Percentiles rank a stretch among this genome's conserved stretches.
These are phyloP conservation scores for Phylloscopus whistleri DNA, from an alignment of 2,113 vertebrate species.

Conservation along the genomic window DNA sequence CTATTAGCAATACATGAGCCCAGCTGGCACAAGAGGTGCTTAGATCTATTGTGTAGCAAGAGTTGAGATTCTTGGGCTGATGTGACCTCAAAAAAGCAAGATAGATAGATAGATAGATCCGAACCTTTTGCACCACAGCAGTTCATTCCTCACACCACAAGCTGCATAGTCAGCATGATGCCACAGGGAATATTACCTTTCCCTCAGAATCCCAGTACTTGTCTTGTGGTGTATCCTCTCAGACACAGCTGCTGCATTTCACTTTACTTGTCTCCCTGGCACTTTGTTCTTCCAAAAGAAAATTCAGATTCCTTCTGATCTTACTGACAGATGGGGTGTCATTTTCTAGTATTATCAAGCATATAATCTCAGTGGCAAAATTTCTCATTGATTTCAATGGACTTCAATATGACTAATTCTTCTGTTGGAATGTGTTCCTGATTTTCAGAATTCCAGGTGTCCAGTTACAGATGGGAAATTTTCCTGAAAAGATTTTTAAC, in stretches of 20 bases:
- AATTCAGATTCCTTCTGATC: not conserved
- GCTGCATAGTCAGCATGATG: not conserved
- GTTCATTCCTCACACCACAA: not conserved
- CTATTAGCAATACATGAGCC: not conserved
- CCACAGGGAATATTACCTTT: not conserved
- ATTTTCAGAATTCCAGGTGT: not conserved
- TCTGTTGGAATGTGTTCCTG: not conserved
- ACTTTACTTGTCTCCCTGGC: not conserved
- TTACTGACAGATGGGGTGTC: not conserved
- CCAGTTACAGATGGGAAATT: not conserved
- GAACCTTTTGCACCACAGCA: not conserved
- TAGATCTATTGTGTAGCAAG: not conserved
- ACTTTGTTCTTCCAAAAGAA: not conserved
- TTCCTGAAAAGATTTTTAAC: not conserved
- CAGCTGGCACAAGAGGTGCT: not conserved
- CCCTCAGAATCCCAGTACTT: not conserved
- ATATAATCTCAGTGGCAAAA: not conserved
- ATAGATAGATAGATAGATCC: not conserved
- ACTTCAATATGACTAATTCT: not conserved
- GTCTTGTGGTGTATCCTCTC: not conserved
- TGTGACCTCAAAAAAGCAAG: not conserved
- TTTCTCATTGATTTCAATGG: not conserved
- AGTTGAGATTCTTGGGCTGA: not conserved
- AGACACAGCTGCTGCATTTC: not conserved
- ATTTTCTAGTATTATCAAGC: not conserved